Evolutionary conservation across 2,888 invertebrate genomes (phyloP).

Genomic region (Julus scanicus): DNA sequence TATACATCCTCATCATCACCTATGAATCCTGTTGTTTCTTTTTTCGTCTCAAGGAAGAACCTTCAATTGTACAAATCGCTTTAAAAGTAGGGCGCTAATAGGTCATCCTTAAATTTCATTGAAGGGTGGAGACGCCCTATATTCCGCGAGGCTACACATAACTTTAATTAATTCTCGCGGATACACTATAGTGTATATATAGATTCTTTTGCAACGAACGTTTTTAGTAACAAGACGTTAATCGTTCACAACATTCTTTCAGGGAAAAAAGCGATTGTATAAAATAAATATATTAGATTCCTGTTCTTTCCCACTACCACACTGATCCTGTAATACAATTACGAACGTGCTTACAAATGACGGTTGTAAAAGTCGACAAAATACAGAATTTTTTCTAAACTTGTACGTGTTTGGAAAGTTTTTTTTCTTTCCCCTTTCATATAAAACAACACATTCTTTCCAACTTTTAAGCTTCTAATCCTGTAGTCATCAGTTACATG

Average conservation of each 20-base stretch:
- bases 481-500: no score
- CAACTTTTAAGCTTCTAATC: no score
- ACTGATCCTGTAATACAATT: neutral
- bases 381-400: no score
- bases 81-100: constrained; percentile 15
- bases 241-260: neutral
- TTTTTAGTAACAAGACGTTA: constrained; percentile 6
- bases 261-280: neutral
- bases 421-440: no score
- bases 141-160: neutral
- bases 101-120: constrained; percentile 27
- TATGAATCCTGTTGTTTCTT: constrained; percentile 22
- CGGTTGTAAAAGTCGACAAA: neutral
- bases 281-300: neutral
- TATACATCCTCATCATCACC: constrained; percentile 30
- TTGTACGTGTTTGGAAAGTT: no score
- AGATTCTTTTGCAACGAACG: neutral
- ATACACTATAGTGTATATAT: neutral
- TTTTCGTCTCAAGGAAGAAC: constrained; percentile 10
- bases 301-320: neutral
- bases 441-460: no score
- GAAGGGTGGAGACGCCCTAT: constrained; percentile 24
- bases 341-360: neutral
- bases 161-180: constrained; percentile 24
- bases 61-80: neutral